A percentile compares a stretch with the other conserved stretches of the same genome.
phyloP scores from a whole-genome alignment of 2,888 invertebrate genomes.

The Macaria notata region DNA sequence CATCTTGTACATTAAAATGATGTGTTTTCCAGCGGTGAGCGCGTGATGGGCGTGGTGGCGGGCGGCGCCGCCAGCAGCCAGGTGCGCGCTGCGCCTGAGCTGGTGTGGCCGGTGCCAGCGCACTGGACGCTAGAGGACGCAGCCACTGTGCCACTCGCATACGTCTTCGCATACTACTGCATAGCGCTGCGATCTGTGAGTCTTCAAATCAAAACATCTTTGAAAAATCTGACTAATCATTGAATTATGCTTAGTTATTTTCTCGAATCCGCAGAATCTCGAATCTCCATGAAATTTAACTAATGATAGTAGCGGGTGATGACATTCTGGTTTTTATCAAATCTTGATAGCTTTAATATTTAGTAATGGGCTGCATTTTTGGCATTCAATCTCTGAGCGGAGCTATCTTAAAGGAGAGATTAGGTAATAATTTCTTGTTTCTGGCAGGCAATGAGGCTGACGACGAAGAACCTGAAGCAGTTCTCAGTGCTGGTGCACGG shows the following conservation, averaged over 20 bases:
- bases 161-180: conserved; percentile 70
- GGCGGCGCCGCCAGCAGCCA: conserved; percentile 77
- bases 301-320: neutral
- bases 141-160: conserved; percentile 89
- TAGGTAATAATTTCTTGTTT: neutral
- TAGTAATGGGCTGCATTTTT: neutral
- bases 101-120: conserved; percentile 85
- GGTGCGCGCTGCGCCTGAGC: conserved; percentile 73
- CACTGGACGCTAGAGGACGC: conserved; percentile 85
- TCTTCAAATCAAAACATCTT: conserved; percentile 37
- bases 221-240: too few species aligned
- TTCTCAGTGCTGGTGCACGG: conserved; percentile 37
- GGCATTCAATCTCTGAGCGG: too few species aligned
- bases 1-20: neutral
- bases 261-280: too few species aligned
- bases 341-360: neutral
- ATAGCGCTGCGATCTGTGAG: conserved; percentile 36
- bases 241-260: too few species aligned
- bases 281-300: neutral
- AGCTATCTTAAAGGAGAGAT: neutral
- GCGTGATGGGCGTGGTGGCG: conserved; percentile 84
- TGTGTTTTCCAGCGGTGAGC: conserved; percentile 65
- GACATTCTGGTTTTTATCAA: neutral
- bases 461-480: conserved; percentile 8
- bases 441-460: neutral